Conservation (phyloP, 2,888 invertebrate species). For the Melanostoma mellinum region DNA sequence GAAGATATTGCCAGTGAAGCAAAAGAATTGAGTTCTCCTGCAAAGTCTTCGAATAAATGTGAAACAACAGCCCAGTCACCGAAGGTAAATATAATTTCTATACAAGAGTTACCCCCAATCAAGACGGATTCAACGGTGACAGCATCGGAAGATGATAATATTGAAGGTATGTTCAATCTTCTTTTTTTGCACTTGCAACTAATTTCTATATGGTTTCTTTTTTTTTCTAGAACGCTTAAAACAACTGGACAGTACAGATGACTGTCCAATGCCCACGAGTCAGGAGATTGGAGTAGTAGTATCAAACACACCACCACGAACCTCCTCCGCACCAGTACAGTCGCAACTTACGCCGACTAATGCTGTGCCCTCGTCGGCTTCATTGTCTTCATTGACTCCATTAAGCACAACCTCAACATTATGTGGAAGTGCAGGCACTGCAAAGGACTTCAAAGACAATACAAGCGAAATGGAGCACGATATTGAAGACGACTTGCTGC, state of each 20-base stretch:
- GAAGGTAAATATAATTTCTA: conserved; percentile 73
- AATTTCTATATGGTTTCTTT: background rate
- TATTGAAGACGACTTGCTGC: conserved; percentile 88
- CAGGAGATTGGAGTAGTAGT: conserved; percentile 56
- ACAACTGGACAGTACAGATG: conserved; percentile 78
- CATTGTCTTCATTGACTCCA: conserved; percentile 75
- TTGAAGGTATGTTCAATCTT: conserved; percentile 76
- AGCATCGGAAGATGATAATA: conserved; percentile 77
- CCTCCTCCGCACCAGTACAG: conserved; percentile 64
- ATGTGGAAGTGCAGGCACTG: conserved; percentile 76
- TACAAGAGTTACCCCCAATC: conserved; percentile 75
- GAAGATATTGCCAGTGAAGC: conserved; percentile 3
- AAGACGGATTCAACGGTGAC: conserved; percentile 77
- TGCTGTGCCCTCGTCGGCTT: conserved; percentile 42
- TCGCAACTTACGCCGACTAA: conserved; percentile 66
- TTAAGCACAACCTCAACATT: conserved; percentile 76
- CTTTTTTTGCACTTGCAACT: background rate
- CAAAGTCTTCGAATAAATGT: background rate
- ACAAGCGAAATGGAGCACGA: conserved; percentile 87
- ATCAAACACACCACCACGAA: conserved; percentile 70
- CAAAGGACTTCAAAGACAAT: conserved; percentile 84
- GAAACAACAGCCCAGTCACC: background rate
- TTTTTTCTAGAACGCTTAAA: conserved; percentile 78
- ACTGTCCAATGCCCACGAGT: conserved; percentile 73
- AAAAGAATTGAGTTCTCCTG: conserved; percentile 3